These are phyloP conservation scores for Phengaris arion DNA, from an alignment of 2,888 invertebrate genomes.

Conservation along the genomic window DNA sequence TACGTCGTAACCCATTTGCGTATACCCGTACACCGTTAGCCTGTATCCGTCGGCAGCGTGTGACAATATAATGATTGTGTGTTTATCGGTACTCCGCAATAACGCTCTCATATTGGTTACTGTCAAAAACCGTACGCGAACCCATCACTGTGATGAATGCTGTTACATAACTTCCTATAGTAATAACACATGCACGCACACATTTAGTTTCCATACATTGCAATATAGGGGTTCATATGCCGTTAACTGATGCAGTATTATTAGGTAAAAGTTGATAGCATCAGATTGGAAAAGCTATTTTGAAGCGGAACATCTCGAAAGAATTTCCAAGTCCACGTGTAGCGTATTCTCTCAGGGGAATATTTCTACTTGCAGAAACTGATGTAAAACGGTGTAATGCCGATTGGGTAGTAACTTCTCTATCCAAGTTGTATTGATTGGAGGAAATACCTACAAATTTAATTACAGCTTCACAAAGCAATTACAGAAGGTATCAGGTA, in stretches of 20 bases:
- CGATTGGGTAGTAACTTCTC: background rate
- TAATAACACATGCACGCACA: slow-evolving; percentile 23
- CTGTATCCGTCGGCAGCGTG: slow-evolving; percentile 58
- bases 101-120: slow-evolving; percentile 48
- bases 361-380: background rate
- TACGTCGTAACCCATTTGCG: slow-evolving; percentile 71
- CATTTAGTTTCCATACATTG: too few species aligned
- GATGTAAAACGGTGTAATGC: background rate
- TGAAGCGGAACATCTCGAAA: background rate
- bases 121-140: slow-evolving; percentile 53
- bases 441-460: background rate
- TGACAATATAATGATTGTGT: slow-evolving; percentile 73
- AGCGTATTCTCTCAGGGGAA: background rate
- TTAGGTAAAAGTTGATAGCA: background rate
- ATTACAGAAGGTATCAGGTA: background rate
- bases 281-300: background rate
- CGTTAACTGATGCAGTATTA: too few species aligned
- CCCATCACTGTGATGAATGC: slow-evolving; percentile 51
- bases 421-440: background rate
- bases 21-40: slow-evolving; percentile 57
- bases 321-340: background rate
- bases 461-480: slow-evolving; percentile 9
- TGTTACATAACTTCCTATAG: slow-evolving; percentile 31
- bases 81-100: slow-evolving; percentile 56
- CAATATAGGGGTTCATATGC: too few species aligned